These are phyloP conservation scores for Ciona savignyi DNA, from an alignment of 23 tunicate species.

Conservation along the genomic window DNA sequence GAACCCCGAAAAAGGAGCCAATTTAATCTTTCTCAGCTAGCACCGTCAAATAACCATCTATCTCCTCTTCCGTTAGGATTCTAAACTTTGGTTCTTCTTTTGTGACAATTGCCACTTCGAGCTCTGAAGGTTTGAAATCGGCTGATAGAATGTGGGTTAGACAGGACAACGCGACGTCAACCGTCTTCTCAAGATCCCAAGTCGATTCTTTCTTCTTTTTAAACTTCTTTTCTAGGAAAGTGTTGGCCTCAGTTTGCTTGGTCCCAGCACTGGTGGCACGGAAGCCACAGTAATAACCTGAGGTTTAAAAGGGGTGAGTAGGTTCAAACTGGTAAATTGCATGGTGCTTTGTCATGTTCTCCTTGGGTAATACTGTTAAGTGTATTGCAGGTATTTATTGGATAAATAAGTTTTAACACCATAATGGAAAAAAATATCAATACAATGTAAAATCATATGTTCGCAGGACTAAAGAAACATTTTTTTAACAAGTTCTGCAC, in stretches of 20 bases:
- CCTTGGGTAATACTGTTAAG: too few relatives aligned
- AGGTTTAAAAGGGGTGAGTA: too few relatives aligned
- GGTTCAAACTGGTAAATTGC: too few relatives aligned
- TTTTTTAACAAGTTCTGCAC: too few relatives aligned
- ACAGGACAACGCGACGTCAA: constrained; percentile 80
- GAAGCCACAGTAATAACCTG: constrained; percentile 93
- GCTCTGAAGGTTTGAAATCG: constrained; percentile 83
- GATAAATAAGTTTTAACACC: too few relatives aligned
- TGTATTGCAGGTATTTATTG: too few relatives aligned
- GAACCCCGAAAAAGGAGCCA: too few relatives aligned
- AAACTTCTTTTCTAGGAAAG: constrained; percentile 79
- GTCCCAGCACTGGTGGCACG: constrained; percentile 87
- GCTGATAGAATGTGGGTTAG: constrained; percentile 77
- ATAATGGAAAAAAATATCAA: too few relatives aligned
- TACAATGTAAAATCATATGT: too few relatives aligned
- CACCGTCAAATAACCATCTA: constrained; percentile 52
- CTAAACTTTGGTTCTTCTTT: constrained; percentile 46
- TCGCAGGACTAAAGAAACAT: too few relatives aligned
- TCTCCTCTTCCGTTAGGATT: constrained; percentile 60
- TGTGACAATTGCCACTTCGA: constrained; percentile 79
- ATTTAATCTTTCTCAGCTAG: constrained; percentile 79
- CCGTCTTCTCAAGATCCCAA: constrained; percentile 57
- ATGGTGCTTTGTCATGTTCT: too few relatives aligned
- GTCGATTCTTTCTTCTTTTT: constrained; percentile 70
- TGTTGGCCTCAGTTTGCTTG: constrained; percentile 96